A percentile compares a stretch with the other conserved stretches of the same genome.
Conservation (phyloP, 1,140 invertebrate genomes). For the Sitophilus oryzae region DNA sequence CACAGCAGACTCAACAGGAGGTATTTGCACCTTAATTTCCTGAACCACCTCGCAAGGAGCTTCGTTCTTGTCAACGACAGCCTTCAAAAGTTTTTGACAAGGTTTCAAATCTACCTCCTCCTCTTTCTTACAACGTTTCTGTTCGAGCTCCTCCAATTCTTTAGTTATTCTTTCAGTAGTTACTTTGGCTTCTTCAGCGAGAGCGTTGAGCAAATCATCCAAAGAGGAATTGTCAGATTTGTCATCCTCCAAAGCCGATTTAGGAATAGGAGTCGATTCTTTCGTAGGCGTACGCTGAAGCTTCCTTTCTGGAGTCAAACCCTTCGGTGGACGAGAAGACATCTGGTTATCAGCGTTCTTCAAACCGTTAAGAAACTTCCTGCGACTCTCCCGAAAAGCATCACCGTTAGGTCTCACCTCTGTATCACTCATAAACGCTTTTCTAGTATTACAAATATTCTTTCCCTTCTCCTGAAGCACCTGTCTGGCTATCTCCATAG, state of each 20-base stretch:
- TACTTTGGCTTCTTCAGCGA: constrained; percentile 44
- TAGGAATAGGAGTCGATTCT: constrained; percentile 33
- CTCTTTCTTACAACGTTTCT: constrained; percentile 1
- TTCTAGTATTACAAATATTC: constrained; percentile 36
- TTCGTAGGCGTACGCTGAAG: constrained; percentile 23
- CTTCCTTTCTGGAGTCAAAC: constrained; percentile 29
- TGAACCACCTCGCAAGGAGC: constrained; percentile 26
- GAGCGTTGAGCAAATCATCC: constrained; percentile 37
- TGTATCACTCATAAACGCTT: constrained; percentile 40
- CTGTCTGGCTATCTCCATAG: constrained; percentile 41
- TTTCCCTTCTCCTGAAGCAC: constrained; percentile 41
- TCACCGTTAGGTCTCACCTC: constrained; percentile 23
- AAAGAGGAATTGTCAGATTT: constrained; percentile 32
- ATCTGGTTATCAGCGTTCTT: constrained; percentile 19
- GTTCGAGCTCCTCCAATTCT: constrained; percentile 39
- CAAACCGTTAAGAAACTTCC: constrained; percentile 36
- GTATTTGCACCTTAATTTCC: constrained; percentile 33
- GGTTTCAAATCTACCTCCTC: constrained; percentile 37
- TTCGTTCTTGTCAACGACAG: constrained; percentile 40
- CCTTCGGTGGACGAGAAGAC: constrained; percentile 29
- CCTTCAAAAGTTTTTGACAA: constrained; percentile 45
- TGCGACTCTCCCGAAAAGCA: constrained; percentile 24
- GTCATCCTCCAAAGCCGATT: constrained; percentile 29
- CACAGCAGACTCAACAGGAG: constrained; percentile 22
- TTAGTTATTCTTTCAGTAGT: constrained; percentile 51